A percentile compares a stretch with the other conserved stretches of the same genome.
These are phyloP conservation scores for Xyliphius kryptos DNA, from an alignment of 2,113 vertebrate species.

Conservation along the genomic window DNA sequence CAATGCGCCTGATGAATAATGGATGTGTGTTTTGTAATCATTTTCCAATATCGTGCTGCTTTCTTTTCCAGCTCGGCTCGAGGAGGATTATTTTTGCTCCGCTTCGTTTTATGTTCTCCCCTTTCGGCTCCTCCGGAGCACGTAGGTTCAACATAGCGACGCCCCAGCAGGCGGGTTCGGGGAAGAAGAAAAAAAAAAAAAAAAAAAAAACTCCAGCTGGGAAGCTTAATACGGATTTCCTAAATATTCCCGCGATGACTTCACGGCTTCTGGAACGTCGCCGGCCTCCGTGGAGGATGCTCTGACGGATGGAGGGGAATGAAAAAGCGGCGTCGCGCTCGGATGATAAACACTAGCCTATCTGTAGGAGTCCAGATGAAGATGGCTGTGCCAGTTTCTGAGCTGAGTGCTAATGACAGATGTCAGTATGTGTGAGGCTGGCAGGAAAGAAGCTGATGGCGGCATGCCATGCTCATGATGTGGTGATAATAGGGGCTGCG, in stretches of 20 bases:
- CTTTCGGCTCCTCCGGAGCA: slow-evolving; percentile 5
- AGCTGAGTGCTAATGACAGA: slow-evolving; percentile 24
- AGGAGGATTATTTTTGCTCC: slow-evolving; percentile 27
- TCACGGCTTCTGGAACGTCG: slow-evolving; percentile 13
- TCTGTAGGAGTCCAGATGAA: slow-evolving; percentile 16
- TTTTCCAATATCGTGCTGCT: slow-evolving; percentile 62
- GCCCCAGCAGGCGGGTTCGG: slow-evolving; percentile 20
- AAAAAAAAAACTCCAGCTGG: slow-evolving; percentile 20
- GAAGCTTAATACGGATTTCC: slow-evolving; percentile 30
- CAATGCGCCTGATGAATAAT: slow-evolving; percentile 68
- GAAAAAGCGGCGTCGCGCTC: neutral
- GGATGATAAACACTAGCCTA: slow-evolving; percentile 12
- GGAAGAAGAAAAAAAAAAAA: no score
- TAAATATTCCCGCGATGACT: slow-evolving; percentile 25
- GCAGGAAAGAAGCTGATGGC: slow-evolving; percentile 24
- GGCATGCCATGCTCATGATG: slow-evolving; percentile 28
- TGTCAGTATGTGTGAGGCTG: slow-evolving; percentile 25
- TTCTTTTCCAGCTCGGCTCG: slow-evolving; percentile 37
- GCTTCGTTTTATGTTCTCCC: slow-evolving; percentile 10
- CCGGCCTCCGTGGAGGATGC: neutral
- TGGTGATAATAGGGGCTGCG: slow-evolving; percentile 28
- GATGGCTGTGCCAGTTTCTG: slow-evolving; percentile 14
- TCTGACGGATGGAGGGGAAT: slow-evolving; percentile 17
- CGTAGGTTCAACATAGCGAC: slow-evolving; percentile 16
- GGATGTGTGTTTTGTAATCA: slow-evolving; percentile 69